Conservation (phyloP, 2,888 invertebrate species). For the Venusia cambrica region DNA sequence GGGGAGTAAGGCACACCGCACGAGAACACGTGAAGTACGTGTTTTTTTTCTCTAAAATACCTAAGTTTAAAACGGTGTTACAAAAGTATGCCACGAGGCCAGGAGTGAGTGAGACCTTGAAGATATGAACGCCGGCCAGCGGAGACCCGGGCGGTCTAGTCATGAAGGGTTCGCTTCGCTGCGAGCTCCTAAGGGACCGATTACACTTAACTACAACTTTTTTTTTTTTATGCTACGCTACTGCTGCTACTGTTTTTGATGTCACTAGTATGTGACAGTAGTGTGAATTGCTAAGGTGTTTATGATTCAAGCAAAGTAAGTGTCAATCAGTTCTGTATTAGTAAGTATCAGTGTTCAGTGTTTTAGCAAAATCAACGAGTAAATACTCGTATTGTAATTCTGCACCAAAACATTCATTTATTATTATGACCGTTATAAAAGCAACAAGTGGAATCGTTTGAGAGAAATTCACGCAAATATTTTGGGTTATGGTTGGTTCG, state of each 20-base stretch:
- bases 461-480: background rate
- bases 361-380: too few species aligned
- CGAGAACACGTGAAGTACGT: too few species aligned
- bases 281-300: too few species aligned
- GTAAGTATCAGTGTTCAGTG: too few species aligned
- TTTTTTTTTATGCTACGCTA: constrained; percentile 20
- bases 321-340: too few species aligned
- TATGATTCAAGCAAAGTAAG: too few species aligned
- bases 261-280: constrained; percentile 10
- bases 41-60: constrained; percentile 7
- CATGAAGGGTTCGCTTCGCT: constrained; percentile 19
- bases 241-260: constrained; percentile 37
- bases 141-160: constrained; percentile 23
- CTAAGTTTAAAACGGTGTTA: constrained; percentile 13
- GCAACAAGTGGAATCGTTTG: constrained; percentile 6
- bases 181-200: constrained; percentile 18
- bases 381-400: too few species aligned
- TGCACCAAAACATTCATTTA: too few species aligned
- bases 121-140: constrained; percentile 19
- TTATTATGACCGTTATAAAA: constrained; percentile 6
- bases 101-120: constrained; percentile 23
- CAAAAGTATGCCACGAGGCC: constrained; percentile 22
- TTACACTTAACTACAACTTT: constrained; percentile 15
- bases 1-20: too few species aligned
- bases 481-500: background rate